Base-by-base conservation (phyloP, 2,888 invertebrate species). In the Eudemis profundana region DNA sequence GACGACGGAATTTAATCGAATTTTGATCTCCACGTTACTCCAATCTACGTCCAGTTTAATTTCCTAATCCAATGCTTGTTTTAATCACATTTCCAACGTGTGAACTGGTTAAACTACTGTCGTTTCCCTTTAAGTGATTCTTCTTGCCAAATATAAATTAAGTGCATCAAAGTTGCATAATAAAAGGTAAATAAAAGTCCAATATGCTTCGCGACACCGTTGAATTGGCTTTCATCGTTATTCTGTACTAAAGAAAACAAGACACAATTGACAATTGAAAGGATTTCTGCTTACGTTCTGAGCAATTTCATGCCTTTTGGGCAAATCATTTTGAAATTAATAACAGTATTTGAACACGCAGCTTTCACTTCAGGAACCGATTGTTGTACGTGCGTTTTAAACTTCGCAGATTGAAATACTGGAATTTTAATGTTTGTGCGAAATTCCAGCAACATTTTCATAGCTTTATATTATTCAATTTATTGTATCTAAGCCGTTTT, bases 261-360 rank as follows among this genome's bases (percentile, higher is more conserved):
- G 33, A 57, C 36, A 12, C 54, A 49, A 62, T 40, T 17, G 50
- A 15, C n/a, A 47, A 75, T 77, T 75, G 73, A 75, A 73, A 77
- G 71, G 68, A 78, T 77, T 76, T 77, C 73, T 77, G 50, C 33
- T 75, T 70, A 71, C 69, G 68, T 56, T 67, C 69, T 72, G 68
- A 69, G 68, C 77, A 83, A 85, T 84, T 85, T 85, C 79, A 82
- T 81, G 84, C 78, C 71, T 74, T 81, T 83, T 78, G 72, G 71
- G 57, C 74, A 74, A 70, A 72, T 71, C 71, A 70, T 73, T 72
- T 75, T 73, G 70, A 72, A 69, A 72, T 73, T 70, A 78, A 77
- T 77, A 77, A 74, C 72, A 71, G 75, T 77, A 71, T 68, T 67
- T 68, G 62, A 68, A 67, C 66, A 61, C 65, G 69, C 61, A 72